These are phyloP conservation scores for Hippocampus comes DNA, from an alignment of 2,113 vertebrate genomes.

Conservation along the genomic window DNA sequence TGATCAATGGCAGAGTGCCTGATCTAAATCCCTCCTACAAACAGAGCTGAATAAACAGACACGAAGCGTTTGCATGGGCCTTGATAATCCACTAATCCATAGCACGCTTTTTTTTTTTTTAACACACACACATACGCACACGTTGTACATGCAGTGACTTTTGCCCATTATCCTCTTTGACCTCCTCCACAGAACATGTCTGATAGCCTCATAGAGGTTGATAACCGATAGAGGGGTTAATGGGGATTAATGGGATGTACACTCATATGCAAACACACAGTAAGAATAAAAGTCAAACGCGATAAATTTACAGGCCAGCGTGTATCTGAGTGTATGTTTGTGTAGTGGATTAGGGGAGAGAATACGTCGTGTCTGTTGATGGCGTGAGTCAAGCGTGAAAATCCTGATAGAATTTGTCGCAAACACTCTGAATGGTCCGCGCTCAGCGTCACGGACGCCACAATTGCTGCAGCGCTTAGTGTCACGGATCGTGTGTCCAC, in stretches of 20 bases:
- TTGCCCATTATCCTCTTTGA: conserved; percentile 58
- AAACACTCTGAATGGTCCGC: conserved; percentile 45
- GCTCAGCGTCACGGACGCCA: conserved; percentile 28
- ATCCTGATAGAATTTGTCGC: conserved; percentile 55
- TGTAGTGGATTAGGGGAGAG: conserved; percentile 39
- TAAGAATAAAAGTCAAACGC: conserved; percentile 17
- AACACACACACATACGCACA: conserved; percentile 35
- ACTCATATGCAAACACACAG: conserved; percentile 23
- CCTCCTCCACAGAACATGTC: conserved; percentile 51
- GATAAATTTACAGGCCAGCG: conserved; percentile 43
- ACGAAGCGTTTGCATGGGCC: conserved; percentile 65
- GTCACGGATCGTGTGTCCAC: conserved; percentile 34
- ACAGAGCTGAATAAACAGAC: conserved; percentile 78
- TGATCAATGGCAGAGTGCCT: conserved; percentile 74
- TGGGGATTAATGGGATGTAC: conserved; percentile 63
- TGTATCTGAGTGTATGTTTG: conserved; percentile 32
- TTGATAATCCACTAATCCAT: conserved; percentile 76
- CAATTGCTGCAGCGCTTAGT: conserved; percentile 27
- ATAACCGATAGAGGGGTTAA: conserved; percentile 64
- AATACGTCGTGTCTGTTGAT: conserved; percentile 38
- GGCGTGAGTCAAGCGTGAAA: conserved; percentile 59
- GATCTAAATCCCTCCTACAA: conserved; percentile 73
- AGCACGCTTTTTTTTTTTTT: conserved; percentile 59
- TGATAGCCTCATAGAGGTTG: conserved; percentile 53
- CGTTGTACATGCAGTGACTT: conserved; percentile 42